Base-by-base conservation (phyloP, 2,113 vertebrate species). In the Calidris pugnax region DNA sequence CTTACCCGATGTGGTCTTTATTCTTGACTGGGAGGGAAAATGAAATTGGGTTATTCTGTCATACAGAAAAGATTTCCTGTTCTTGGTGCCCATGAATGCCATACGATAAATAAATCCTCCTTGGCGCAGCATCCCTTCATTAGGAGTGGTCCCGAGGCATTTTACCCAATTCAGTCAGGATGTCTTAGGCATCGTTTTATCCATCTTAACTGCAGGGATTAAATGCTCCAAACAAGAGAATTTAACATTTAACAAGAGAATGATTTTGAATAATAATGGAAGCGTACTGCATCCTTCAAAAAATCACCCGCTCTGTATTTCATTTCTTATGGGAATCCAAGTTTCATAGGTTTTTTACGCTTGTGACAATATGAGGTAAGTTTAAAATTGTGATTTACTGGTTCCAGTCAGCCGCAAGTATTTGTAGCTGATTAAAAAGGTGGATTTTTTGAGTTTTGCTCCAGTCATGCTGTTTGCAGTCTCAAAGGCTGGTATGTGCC, bases 41-140 rank as follows among this genome's bases (percentile, higher is more conserved):
- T 12, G 22, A 21, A 50, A 37, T 7, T 8, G 47, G 26, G 35
- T 60, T 79, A 14, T 50, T 72, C 33, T 28, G 15, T 47, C 57
- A 35, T 0, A 28, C 9, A 20, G 77, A 7, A 18, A 51, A 33
- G 4, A 30, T 51, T n/a, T 62, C 41, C 0, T 4, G 10, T 10
- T 20, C 63, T 27, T 9, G 55, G 45, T 9, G 4, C 11, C 21
- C 4, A 0, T 1, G 53, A 10, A 5, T 35, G 80, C 48, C 35
- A 32, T 35, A 6, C 0, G 15, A 55, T 7, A 7, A 4, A 27
- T 1, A 43, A 78, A 89, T 48, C 55, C 57, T 78, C 33, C 80
- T 47, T 0, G 3, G 20, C 5, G 22, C 3, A 0, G 32, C 4
- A 37, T 10, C n/a, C 66, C n/a, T 4, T 55, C 32, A 7, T 10